These are phyloP conservation scores for Scotopteryx bipunctaria DNA, from an alignment of 2,888 invertebrate genomes.

Conservation along the genomic window DNA sequence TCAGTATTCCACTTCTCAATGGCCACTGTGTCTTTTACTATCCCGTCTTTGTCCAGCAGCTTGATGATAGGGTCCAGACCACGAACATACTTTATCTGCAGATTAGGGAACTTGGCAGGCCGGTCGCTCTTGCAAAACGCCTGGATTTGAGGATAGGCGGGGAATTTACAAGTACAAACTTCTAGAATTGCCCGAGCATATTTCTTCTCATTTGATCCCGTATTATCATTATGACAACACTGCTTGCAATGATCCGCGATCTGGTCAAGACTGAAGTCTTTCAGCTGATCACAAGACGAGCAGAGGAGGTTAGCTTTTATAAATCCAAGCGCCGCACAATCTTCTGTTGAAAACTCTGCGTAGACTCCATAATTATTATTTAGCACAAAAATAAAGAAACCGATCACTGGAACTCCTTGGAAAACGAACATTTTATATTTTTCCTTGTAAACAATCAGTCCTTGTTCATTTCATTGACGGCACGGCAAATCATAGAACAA, in stretches of 20 bases:
- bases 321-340: constrained; percentile 93
- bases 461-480: too few species aligned
- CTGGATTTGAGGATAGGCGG: constrained; percentile 98
- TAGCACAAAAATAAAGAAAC: constrained; percentile 32
- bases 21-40: constrained; percentile 93
- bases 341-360: constrained; percentile 88
- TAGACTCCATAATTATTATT: constrained; percentile 36
- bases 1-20: constrained; percentile 99
- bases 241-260: constrained; percentile 88
- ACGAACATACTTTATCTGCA: constrained; percentile 95
- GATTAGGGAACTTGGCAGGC: constrained; percentile 94
- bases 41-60: constrained; percentile 92
- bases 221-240: constrained; percentile 91
- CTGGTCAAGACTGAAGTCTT: constrained; percentile 87
- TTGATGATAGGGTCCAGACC: constrained; percentile 98
- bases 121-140: constrained; percentile 98
- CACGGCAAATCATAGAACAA: neutral
- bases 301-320: constrained; percentile 93
- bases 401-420: constrained; percentile 22
- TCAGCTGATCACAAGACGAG: constrained; percentile 93
- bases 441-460: neutral
- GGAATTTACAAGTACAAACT: constrained; percentile 99
- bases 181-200: constrained; percentile 96
- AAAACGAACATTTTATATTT: constrained; percentile 25
- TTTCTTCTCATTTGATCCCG: constrained; percentile 86